Percentiles rank a stretch among this genome's conserved stretches.
Conservation (phyloP, 2,113 vertebrate genomes). For the Cynopterus brachyotis region DNA sequence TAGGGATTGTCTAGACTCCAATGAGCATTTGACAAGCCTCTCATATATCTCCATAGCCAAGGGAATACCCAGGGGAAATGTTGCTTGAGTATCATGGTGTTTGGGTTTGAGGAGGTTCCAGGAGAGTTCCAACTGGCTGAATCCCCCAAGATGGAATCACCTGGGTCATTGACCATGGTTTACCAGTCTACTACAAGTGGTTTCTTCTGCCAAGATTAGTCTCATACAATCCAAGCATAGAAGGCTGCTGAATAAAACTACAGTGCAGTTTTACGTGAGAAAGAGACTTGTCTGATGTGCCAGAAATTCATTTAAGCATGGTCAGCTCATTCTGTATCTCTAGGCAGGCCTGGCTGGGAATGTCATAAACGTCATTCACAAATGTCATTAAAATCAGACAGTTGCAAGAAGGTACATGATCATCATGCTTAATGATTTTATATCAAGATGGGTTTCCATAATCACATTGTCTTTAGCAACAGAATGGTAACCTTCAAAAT, state of each 20-base stretch:
- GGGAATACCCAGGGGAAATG: not conserved
- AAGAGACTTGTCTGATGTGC: not conserved
- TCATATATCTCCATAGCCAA: not conserved
- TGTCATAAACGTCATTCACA: not conserved
- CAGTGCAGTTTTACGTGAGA: not conserved
- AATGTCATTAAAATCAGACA: not conserved
- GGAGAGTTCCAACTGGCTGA: not conserved
- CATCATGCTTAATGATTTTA: not conserved
- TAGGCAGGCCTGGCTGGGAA: not conserved
- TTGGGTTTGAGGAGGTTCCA: not conserved
- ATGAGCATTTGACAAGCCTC: not conserved
- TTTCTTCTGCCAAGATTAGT: not conserved
- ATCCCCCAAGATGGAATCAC: not conserved
- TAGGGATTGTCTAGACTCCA: not conserved
- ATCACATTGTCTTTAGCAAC: constrained; percentile 2
- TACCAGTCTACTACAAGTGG: not conserved
- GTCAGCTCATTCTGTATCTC: not conserved
- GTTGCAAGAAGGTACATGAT: not conserved
- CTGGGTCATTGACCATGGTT: not conserved
- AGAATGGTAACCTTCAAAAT: not conserved
- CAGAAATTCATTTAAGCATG: not conserved
- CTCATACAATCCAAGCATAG: not conserved
- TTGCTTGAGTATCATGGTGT: not conserved
- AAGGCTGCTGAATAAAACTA: not conserved
- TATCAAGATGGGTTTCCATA: constrained; percentile 12